Evolutionary conservation across 2,113 vertebrate genomes (phyloP), one percentile per base, ranked within the genome.

Genomic region (Pagrus major): DNA sequence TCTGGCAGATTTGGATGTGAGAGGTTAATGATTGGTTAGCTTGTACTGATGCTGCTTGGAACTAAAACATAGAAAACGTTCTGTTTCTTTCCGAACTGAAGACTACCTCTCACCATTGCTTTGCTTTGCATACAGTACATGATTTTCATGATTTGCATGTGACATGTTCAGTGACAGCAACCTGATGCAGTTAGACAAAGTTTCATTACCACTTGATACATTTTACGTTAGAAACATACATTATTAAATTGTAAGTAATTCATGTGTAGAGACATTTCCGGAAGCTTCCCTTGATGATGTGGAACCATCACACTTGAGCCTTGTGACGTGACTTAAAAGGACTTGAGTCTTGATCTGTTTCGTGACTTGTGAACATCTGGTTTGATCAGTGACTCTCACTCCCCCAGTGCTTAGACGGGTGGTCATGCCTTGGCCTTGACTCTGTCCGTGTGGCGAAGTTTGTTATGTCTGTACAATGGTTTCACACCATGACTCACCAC

Each of bases 381-480:
- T 58, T 65, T 35, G 41, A 31, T 33, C 37, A 1, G 63, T 71
- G 60, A 71, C 42, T 70, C 70, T 59, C 39, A 74, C 25, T 76
- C 35, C 8, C 52, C 55, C 33, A 4, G 33, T 63, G 61, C 25
- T 52, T 25, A 44, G 54, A 65, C 3, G 2, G 56, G 29, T 42
- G 70, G 72, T 69, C 69, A 68, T 80, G 65, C 23, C 37, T 72
- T 44, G 35, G 70, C 78, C 63, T 81, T 64, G 80, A 74, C 61
- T 80, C 29, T 63, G 64, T 51, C 52, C 0, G 6, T 88, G 80
- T 71, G 85, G 77, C 46, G 52, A 76, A 14, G 14, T 80, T 81
- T 90, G 87, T 91, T 92, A 88, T 91, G 90, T 91, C 90, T 91
- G 76, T 66, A n/a, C 63, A 59, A 33, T 35, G 83, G 67, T 84